Evolutionary conservation across 2,113 vertebrate species (phyloP).

Genomic region (Eubucco bourcierii): DNA sequence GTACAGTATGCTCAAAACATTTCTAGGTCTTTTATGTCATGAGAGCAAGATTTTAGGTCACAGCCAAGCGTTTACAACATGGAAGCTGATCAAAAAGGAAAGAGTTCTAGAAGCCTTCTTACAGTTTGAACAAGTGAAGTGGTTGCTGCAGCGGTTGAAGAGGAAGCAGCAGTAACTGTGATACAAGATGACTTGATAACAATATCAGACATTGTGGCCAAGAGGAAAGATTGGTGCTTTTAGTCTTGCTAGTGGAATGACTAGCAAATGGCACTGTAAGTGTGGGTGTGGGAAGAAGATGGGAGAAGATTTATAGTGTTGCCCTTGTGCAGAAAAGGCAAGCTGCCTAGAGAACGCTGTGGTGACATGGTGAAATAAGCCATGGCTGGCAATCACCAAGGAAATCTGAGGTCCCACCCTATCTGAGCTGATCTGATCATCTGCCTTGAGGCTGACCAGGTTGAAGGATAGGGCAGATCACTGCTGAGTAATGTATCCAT

Average conservation of each 20-base stretch:
- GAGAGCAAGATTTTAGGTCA: background rate
- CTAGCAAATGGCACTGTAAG: background rate
- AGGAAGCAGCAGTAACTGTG: background rate
- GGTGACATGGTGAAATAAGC: background rate
- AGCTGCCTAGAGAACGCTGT: background rate
- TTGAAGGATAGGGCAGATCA: background rate
- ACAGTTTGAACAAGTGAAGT: background rate
- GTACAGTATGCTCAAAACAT: background rate
- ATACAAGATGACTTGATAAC: background rate
- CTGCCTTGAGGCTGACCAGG: background rate
- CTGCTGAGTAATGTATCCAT: background rate
- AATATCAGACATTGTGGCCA: background rate
- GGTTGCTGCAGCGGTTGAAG: background rate
- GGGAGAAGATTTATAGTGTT: background rate
- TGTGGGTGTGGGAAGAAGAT: background rate
- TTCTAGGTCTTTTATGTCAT: background rate
- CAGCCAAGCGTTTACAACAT: background rate
- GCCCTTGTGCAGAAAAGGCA: background rate
- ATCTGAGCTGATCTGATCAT: background rate
- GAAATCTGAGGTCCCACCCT: background rate
- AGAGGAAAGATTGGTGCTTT: background rate
- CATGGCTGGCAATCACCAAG: background rate
- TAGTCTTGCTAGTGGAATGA: background rate
- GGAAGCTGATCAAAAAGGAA: background rate
- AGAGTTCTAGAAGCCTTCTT: background rate